phyloP scores from a whole-genome alignment of 2,797 vertebrate species.

The Prionace glauca region DNA sequence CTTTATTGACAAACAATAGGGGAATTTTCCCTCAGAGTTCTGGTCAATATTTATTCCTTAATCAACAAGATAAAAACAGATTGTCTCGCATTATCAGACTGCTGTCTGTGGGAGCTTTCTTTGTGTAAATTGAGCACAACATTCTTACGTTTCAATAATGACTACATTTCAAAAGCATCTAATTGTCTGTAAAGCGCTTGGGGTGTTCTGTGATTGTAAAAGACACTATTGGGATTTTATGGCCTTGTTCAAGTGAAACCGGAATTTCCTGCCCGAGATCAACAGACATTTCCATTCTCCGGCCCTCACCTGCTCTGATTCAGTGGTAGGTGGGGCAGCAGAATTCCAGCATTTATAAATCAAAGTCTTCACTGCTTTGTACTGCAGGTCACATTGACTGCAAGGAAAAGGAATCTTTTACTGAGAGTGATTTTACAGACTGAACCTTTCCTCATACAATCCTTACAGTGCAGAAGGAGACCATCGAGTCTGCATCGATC shows the following conservation, averaged over 20 bases:
- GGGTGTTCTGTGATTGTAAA: neutral
- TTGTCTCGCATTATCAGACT: neutral
- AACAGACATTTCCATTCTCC: no score
- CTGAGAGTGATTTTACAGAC: neutral
- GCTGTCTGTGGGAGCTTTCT: neutral
- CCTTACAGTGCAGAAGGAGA: no score
- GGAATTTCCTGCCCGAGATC: no score
- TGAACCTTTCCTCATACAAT: neutral
- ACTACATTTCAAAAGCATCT: neutral
- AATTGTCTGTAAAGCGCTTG: neutral
- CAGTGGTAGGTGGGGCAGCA: no score
- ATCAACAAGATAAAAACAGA: neutral
- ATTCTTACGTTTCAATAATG: neutral
- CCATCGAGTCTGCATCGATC: no score
- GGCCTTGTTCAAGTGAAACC: no score
- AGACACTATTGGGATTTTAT: neutral
- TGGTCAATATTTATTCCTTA: no score
- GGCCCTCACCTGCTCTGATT: no score
- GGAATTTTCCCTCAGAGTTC: neutral
- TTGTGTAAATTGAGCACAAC: neutral
- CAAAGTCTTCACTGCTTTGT: neutral
- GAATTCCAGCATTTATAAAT: neutral
- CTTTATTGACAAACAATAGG: neutral
- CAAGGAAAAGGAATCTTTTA: neutral
- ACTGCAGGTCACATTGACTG: neutral